Evolutionary conservation across 2,888 invertebrate species (phyloP), one percentile per base, ranked within the genome.

Genomic region (Acrobasis suavella): DNA sequence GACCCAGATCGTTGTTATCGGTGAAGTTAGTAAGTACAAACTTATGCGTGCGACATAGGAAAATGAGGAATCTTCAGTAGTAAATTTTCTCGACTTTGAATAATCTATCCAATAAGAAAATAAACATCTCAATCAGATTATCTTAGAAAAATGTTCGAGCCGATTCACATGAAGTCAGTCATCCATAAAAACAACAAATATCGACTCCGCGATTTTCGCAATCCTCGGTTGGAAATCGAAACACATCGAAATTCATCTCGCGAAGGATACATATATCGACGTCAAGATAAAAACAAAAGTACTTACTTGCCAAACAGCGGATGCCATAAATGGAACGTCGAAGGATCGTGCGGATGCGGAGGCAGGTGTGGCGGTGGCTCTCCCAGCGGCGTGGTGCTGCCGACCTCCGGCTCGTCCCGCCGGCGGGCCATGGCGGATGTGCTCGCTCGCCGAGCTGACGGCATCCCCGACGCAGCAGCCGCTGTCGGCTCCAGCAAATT

Each of bases 251-350:
- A 55, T 55, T 39, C 55, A 55, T 55, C 55, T 55, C 39, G 55
- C 38, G 37, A 54, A 54, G 39, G 55, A 55, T 39, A 55, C 39
- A 55, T 56, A 22, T 2, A 56, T 56, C 56, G 17, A 39, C 38
- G 17, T 39, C 16, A 10, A 2, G 39, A 56, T 16, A 49, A 32
- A 62, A 66, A 59, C 60, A 63, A 66, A 69, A 58, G 61, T 73
- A 93, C 94, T 95, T 92, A 97, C 96, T 96, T 96, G 93, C 96
- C 96, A 85, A 97, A 97, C 58, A 97, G 93, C 62, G 97, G 97
- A 91, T 97, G 96, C 97, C 97, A 97, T 60, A 97, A 90, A 69
- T 96, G 95, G 75, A 95, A 94, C 73, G 95, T 94, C 58, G 94
- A 92, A 67, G 93, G 93, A 71, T 89, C 89, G 76, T 87, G 87